A percentile compares a stretch with the other conserved stretches of the same genome.
These are phyloP conservation scores for Sylvia borin DNA, from an alignment of 2,797 vertebrate genomes.

Conservation along the genomic window DNA sequence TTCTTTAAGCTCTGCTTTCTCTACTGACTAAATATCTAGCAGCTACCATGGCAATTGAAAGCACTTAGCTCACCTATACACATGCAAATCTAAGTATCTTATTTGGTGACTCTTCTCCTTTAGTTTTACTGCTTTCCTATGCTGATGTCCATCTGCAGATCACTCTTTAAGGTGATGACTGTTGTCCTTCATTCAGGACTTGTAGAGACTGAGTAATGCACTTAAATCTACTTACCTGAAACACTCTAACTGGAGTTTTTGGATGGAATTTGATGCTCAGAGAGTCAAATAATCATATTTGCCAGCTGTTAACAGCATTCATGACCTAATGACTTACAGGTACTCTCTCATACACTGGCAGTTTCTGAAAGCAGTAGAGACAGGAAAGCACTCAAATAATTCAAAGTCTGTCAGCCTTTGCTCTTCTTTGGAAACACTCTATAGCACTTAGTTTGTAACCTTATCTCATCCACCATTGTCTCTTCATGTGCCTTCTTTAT, in stretches of 20 bases:
- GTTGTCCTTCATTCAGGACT: background rate
- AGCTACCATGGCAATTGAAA: background rate
- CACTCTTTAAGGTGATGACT: background rate
- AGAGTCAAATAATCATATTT: background rate
- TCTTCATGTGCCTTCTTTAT: background rate
- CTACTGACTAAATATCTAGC: background rate
- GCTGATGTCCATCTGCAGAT: background rate
- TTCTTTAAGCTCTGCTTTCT: background rate
- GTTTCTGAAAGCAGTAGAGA: background rate
- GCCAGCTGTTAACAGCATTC: background rate
- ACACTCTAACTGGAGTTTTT: background rate
- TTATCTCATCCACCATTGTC: background rate
- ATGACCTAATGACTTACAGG: background rate
- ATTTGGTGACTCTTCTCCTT: background rate
- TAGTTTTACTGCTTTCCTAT: background rate
- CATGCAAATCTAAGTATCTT: background rate
- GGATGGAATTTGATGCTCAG: background rate
- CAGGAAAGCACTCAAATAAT: background rate
- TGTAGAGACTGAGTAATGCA: background rate
- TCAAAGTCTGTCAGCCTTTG: background rate
- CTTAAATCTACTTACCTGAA: background rate
- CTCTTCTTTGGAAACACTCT: background rate
- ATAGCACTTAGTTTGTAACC: background rate
- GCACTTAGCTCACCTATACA: background rate
- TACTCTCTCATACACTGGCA: background rate